phyloP scores from a whole-genome alignment of 2,888 invertebrate species.

The Nemurella pictetii region DNA sequence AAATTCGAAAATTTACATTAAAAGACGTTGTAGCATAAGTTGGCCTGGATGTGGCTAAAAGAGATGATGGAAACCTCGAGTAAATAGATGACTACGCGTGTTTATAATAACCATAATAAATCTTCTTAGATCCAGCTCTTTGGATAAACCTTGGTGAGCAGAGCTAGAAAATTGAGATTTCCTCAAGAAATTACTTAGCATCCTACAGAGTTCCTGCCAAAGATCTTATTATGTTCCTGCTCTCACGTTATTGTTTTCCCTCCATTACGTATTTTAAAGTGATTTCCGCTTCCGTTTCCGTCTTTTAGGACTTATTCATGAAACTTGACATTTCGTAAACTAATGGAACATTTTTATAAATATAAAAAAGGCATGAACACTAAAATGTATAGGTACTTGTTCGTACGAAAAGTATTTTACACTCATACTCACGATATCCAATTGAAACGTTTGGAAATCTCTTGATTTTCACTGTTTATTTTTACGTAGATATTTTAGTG shows the following conservation, averaged over 20 bases:
- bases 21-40: too few relatives aligned
- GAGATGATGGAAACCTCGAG: neutral
- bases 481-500: too few relatives aligned
- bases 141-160: neutral
- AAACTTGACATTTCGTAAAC: too few relatives aligned
- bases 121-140: neutral
- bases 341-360: too few relatives aligned
- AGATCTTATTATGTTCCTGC: neutral
- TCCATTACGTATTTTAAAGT: neutral
- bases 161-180: neutral
- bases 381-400: too few relatives aligned
- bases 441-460: too few relatives aligned
- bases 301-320: too few relatives aligned
- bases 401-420: too few relatives aligned
- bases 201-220: neutral
- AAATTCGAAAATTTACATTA: too few relatives aligned
- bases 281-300: neutral
- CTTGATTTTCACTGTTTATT: too few relatives aligned
- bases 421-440: too few relatives aligned
- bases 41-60: neutral
- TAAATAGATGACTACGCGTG: constrained; percentile 6
- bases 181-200: neutral
- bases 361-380: too few relatives aligned
- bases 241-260: neutral
- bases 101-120: constrained; percentile 6